phyloP scores from a whole-genome alignment of 2,113 vertebrate genomes.

The Periophthalmodon schlosseri region DNA sequence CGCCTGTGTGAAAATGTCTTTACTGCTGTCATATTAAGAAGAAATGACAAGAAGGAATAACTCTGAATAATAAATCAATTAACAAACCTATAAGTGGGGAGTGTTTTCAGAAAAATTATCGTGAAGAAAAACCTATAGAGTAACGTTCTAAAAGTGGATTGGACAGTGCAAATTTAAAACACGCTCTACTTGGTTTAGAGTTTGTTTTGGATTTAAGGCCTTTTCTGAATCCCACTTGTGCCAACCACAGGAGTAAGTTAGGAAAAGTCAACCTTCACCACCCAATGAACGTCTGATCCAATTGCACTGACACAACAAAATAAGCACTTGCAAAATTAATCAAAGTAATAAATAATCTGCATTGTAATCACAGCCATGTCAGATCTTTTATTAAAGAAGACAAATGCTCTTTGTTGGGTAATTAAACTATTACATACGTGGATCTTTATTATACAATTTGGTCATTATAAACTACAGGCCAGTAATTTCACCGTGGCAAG shows the following conservation, averaged over 20 bases:
- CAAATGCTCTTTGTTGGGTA: too few species aligned
- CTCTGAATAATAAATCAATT: constrained; percentile 15
- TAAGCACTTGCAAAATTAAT: constrained; percentile 51
- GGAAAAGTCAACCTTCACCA: constrained; percentile 71
- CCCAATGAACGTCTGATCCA: constrained; percentile 68
- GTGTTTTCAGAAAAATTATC: constrained; percentile 28
- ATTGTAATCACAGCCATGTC: constrained; percentile 26
- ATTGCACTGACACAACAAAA: constrained; percentile 73
- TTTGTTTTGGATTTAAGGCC: constrained; percentile 70
- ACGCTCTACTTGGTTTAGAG: constrained; percentile 52
- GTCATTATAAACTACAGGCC: too few species aligned
- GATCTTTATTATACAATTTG: too few species aligned
- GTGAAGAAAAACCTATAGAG: constrained; percentile 34
- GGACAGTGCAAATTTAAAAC: constrained; percentile 62
- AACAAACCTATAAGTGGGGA: constrained; percentile 7
- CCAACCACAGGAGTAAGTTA: constrained; percentile 64
- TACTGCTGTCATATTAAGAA: constrained; percentile 7
- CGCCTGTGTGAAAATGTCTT: constrained; percentile 4
- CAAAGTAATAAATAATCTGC: constrained; percentile 45
- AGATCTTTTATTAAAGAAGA: neutral
- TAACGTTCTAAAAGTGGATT: constrained; percentile 50
- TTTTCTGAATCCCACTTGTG: constrained; percentile 67
- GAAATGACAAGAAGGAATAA: constrained; percentile 30
- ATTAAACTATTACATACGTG: too few species aligned
- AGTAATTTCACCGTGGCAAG: too few species aligned